phyloP scores from a whole-genome alignment of 2,888 invertebrate species.

The Lymantria monacha region DNA sequence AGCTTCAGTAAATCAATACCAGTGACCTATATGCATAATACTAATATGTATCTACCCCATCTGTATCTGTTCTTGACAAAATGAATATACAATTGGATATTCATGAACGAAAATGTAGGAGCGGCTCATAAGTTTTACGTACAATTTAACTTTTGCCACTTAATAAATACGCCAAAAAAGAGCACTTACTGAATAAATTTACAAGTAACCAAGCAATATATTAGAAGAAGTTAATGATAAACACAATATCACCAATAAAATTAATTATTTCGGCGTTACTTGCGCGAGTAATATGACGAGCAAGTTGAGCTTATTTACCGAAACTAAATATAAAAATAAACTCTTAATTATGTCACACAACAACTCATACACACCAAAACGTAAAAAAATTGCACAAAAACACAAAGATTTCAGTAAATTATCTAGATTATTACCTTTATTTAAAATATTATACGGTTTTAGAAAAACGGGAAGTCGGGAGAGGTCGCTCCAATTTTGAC shows the following conservation, averaged over 20 bases:
- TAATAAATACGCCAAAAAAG: too few relatives aligned
- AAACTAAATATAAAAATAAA: slow-evolving; percentile 23
- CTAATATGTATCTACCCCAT: too few relatives aligned
- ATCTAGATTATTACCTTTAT: slow-evolving; percentile 54
- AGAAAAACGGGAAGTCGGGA: slow-evolving; percentile 20
- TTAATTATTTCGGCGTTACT: slow-evolving; percentile 21
- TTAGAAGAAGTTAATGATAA: too few relatives aligned
- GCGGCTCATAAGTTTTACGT: too few relatives aligned
- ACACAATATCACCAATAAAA: slow-evolving; percentile 3
- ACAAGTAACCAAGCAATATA: too few relatives aligned
- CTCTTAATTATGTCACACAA: slow-evolving; percentile 8
- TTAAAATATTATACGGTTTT: slow-evolving; percentile 23
- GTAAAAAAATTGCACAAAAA: slow-evolving; percentile 14
- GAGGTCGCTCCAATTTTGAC: slow-evolving; percentile 32
- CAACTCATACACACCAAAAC: slow-evolving; percentile 10
- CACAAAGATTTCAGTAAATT: slow-evolving; percentile 41
- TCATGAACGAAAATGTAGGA: too few relatives aligned
- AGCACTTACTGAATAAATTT: too few relatives aligned
- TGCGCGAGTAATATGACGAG: neutral
- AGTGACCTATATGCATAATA: too few relatives aligned
- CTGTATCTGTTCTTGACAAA: too few relatives aligned
- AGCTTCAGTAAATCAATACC: slow-evolving; percentile 2
- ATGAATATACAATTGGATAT: too few relatives aligned
- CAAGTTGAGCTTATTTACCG: slow-evolving; percentile 7
- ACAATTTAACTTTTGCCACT: too few relatives aligned